Evolutionary conservation across 2,797 vertebrate species (phyloP), one percentile per base, ranked within the genome.

Genomic region (Platalea minor): DNA sequence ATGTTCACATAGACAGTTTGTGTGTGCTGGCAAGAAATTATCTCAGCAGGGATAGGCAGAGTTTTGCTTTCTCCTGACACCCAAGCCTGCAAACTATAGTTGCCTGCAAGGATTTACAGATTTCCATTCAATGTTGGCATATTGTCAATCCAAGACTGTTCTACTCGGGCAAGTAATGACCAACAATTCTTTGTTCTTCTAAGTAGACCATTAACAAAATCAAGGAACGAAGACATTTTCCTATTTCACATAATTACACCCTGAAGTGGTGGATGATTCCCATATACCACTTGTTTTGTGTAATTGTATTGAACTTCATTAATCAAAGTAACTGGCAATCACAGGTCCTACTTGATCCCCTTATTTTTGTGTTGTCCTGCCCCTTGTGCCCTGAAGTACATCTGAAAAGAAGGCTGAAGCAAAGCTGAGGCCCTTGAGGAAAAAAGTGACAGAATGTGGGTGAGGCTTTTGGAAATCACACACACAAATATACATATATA

Each of bases 401-500:
- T 73, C 20, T 80, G 59, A 88, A 41, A 70, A 68, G 48, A 64
- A 28, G 51, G 23, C 13, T 75, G 16, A 82, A 75, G 29, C 3
- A 72, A 37, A 69, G 24, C 78, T 91, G 69, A 89, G 46, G 43
- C 35, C 88, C 73, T 94, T 94, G 50, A 96, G 48, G 80, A 77
- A 96, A 97, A 76, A 95, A 74, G 31, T 29, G 70, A 87, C 59
- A 85, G 57, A 48, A 86, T 59, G 33, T 53, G 15, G 63, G 16
- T 93, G 48, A 93, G 56, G 80, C 7, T 92, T 97, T 91, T 78
- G 43, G 78, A 96, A 91, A 88, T 81, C 43, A 70, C 45, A 92
- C 7, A 41, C 6, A 70, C 9, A 28, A 7, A 17, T 12, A 73
- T 8, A 46, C 63, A 28, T 11, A 24, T 1, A 46, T 41, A 31